A percentile compares a stretch with the other conserved stretches of the same genome.
Conservation (phyloP, 2,113 vertebrate species). For the Parus major region DNA sequence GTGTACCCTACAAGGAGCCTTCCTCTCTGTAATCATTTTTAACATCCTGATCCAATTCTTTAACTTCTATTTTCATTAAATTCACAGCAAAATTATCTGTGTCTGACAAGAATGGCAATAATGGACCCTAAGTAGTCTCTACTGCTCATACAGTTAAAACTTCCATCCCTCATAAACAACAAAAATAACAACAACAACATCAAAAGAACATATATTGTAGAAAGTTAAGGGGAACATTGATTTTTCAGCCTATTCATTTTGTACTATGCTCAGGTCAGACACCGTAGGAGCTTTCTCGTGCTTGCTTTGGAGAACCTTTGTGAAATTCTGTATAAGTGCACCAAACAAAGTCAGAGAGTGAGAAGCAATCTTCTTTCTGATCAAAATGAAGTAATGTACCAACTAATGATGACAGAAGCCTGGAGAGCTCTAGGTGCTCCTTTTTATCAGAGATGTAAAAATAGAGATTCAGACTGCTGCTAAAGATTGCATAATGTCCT, state of each 20-base stretch:
- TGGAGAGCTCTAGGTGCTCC: constrained; percentile 10
- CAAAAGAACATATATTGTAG: not conserved
- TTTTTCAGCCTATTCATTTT: constrained; percentile 8
- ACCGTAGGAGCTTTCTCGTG: not conserved
- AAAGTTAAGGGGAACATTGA: not conserved
- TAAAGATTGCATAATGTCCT: constrained; percentile 15
- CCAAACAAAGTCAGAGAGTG: not conserved
- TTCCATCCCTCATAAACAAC: not conserved
- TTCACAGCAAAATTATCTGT: not conserved
- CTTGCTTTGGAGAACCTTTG: constrained; percentile 18
- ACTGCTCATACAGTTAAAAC: not conserved
- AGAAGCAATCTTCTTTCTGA: constrained; percentile 22
- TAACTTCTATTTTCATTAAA: not conserved
- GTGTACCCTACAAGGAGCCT: not conserved
- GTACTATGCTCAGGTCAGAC: not conserved
- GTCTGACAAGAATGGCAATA: not conserved
- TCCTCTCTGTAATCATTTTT: not conserved
- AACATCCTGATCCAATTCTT: not conserved
- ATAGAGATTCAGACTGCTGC: not conserved
- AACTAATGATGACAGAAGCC: constrained; percentile 22
- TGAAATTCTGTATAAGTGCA: not conserved
- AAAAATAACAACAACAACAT: not conserved
- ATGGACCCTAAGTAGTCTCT: not conserved
- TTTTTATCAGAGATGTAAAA: not conserved
- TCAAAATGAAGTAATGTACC: not conserved